Conservation (phyloP, 1,140 invertebrate species). For the Oryzaephilus surinamensis region DNA sequence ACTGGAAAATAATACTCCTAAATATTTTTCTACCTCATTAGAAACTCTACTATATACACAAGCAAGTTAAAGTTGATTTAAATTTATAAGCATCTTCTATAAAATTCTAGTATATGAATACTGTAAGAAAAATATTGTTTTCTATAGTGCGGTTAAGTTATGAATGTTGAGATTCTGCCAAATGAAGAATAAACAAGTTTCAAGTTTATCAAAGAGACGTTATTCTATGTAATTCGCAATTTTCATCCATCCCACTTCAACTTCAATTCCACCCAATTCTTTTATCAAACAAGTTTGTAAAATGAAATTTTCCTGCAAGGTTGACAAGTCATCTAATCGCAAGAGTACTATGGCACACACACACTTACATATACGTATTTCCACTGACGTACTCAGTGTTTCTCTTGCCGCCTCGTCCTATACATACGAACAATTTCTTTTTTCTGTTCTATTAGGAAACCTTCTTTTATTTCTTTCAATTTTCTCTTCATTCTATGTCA, state of each 20-base stretch:
- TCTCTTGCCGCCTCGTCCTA: slow-evolving; percentile 14
- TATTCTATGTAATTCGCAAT: slow-evolving; percentile 27
- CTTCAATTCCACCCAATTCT: slow-evolving; percentile 34
- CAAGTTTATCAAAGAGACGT: slow-evolving; percentile 22
- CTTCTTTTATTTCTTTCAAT: slow-evolving; percentile 33
- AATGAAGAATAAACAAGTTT: slow-evolving; percentile 21
- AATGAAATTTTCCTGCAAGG: slow-evolving; percentile 35
- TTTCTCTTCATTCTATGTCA: slow-evolving; percentile 31
- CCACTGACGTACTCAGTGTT: slow-evolving; percentile 1
- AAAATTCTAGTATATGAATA: neutral
- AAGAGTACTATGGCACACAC: slow-evolving; percentile 7
- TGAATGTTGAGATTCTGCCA: slow-evolving; percentile 13
- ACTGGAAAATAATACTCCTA: no score
- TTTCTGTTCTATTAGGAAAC: slow-evolving; percentile 27
- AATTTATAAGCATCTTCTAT: neutral
- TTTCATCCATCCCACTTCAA: slow-evolving; percentile 22
- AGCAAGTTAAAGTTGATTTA: neutral
- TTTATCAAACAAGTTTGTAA: slow-evolving; percentile 32
- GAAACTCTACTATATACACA: no score
- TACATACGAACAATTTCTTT: slow-evolving; percentile 31
- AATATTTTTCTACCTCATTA: no score
- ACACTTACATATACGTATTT: neutral
- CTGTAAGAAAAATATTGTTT: neutral
- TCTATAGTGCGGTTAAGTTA: no score
- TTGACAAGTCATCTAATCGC: slow-evolving; percentile 35